These are phyloP conservation scores for Leptopterna dolabrata DNA, from an alignment of 2,888 invertebrate species.

Conservation along the genomic window DNA sequence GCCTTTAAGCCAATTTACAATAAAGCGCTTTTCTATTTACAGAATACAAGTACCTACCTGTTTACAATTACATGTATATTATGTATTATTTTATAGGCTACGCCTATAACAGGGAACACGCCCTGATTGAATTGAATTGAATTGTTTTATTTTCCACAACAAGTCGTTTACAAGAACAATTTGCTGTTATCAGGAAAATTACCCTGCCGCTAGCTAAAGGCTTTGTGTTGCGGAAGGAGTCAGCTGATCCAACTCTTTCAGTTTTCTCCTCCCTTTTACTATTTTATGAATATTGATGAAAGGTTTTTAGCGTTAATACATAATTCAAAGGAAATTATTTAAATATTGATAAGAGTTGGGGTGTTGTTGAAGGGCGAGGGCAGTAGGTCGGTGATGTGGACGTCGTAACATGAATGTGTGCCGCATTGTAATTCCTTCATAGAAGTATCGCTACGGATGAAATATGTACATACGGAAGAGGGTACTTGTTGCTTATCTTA, in stretches of 20 bases:
- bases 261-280: background rate
- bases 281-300: slow-evolving; percentile 30
- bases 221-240: background rate
- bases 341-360: slow-evolving; percentile 1
- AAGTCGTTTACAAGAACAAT: too few species aligned
- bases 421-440: slow-evolving; percentile 52
- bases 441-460: slow-evolving; percentile 49
- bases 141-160: too few species aligned
- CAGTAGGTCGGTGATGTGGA: slow-evolving; percentile 12
- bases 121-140: too few species aligned
- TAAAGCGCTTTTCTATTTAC: too few species aligned
- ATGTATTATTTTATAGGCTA: too few species aligned
- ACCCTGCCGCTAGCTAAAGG: too few species aligned
- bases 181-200: too few species aligned
- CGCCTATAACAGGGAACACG: too few species aligned
- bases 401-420: slow-evolving; percentile 43
- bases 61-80: too few species aligned
- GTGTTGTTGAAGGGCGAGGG: background rate
- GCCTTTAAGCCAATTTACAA: too few species aligned
- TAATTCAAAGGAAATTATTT: slow-evolving; percentile 31
- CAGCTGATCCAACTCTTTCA: slow-evolving; percentile 18
- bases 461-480: slow-evolving; percentile 54
- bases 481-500: slow-evolving; percentile 57
- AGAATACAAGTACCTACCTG: too few species aligned
- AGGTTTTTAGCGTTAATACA: slow-evolving; percentile 21